Evolutionary conservation across 2,113 vertebrate genomes (phyloP).

Genomic region (Cephalopholis sonnerati): DNA sequence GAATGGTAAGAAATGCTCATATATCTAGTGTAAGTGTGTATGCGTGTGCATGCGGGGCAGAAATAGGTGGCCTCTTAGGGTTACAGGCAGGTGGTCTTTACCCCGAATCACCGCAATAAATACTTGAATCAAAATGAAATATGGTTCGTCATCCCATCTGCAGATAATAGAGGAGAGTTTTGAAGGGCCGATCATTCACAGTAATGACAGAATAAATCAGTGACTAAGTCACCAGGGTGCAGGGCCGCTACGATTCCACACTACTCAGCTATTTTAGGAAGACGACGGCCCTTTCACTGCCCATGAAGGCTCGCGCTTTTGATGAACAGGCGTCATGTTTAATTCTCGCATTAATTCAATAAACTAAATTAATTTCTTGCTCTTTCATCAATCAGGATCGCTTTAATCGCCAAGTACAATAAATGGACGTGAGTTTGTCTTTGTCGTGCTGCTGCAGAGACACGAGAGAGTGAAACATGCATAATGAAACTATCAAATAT

Average conservation of each 20-base stretch:
- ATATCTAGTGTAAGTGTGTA: not conserved
- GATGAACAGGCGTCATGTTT: slow-evolving; percentile 71
- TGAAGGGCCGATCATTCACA: slow-evolving; percentile 88
- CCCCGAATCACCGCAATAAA: slow-evolving; percentile 84
- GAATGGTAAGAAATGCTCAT: slow-evolving; percentile 87
- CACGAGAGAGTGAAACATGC: not conserved
- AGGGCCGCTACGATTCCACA: slow-evolving; percentile 57
- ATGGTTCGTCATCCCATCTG: slow-evolving; percentile 84
- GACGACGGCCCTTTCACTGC: slow-evolving; percentile 80
- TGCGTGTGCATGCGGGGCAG: slow-evolving; percentile 39
- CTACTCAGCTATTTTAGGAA: slow-evolving; percentile 85
- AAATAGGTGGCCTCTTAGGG: slow-evolving; percentile 70
- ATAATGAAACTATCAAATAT: slow-evolving; percentile 41
- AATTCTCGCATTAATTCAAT: slow-evolving; percentile 64
- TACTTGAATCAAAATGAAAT: slow-evolving; percentile 84
- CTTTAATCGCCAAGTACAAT: slow-evolving; percentile 58
- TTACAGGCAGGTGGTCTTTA: slow-evolving; percentile 82
- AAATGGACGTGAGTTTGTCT: slow-evolving; percentile 62
- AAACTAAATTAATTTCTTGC: slow-evolving; percentile 59
- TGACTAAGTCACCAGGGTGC: slow-evolving; percentile 77
- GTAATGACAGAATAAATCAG: slow-evolving; percentile 91
- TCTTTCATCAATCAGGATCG: slow-evolving; percentile 58
- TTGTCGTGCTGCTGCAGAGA: slow-evolving; percentile 26
- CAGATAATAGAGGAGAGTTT: slow-evolving; percentile 86
- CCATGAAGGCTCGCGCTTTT: slow-evolving; percentile 68